Evolutionary conservation across 2,888 invertebrate species (phyloP).

Genomic region (Abrostola triplasia): DNA sequence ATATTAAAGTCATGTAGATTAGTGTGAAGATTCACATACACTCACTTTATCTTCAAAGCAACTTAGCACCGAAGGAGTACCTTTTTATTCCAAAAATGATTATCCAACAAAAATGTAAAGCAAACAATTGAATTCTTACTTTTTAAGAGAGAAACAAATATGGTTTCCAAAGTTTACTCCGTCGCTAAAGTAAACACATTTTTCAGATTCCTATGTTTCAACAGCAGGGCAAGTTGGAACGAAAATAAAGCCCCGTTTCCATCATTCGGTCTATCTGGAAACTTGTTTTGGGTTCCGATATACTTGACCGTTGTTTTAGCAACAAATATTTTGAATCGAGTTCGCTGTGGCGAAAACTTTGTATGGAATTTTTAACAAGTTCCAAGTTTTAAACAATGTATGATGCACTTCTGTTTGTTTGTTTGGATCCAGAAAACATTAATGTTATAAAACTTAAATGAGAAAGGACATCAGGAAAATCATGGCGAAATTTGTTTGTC

Average conservation of each 20-base stretch:
- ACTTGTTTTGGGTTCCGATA: conserved; percentile 7
- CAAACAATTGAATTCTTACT: no score
- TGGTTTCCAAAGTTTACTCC: not conserved
- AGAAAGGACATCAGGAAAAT: no score
- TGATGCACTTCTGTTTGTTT: not conserved
- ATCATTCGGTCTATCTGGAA: conserved; percentile 3
- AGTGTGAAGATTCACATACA: no score
- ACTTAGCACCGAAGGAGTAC: no score
- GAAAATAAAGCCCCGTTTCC: not conserved
- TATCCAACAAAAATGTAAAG: no score
- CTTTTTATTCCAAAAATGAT: no score
- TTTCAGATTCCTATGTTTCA: not conserved
- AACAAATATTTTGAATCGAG: conserved; percentile 26
- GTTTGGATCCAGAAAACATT: not conserved
- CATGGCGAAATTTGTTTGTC: no score
- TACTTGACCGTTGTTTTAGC: conserved; percentile 19
- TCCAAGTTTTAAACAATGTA: conserved; percentile 8
- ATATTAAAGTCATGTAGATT: no score
- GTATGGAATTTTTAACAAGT: conserved; percentile 10
- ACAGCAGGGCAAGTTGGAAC: not conserved
- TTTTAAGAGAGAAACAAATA: not conserved
- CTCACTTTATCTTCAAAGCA: no score
- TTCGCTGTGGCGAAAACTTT: conserved; percentile 15
- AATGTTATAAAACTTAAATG: not conserved
- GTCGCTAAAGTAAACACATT: not conserved